Conservation (phyloP, 2,113 vertebrate species). For the Aphelocoma coerulescens region DNA sequence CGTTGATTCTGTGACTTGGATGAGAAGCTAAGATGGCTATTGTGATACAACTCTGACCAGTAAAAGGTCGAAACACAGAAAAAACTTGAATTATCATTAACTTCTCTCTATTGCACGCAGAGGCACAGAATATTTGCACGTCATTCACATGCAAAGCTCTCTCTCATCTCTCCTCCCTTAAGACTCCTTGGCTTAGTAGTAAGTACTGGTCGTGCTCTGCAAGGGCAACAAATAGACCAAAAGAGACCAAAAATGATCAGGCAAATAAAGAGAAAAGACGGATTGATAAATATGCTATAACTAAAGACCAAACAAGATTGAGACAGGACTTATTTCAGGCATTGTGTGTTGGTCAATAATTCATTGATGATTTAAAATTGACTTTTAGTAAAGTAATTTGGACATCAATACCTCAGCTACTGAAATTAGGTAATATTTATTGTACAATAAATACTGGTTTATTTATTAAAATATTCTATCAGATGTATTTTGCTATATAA, state of each 20-base stretch:
- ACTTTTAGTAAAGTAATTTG: neutral
- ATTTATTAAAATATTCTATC: neutral
- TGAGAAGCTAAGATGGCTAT: neutral
- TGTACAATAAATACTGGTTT: neutral
- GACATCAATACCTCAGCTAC: neutral
- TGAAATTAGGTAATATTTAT: neutral
- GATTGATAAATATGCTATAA: neutral
- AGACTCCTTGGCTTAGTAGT: neutral
- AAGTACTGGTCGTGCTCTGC: neutral
- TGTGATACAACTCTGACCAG: neutral
- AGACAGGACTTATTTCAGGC: neutral
- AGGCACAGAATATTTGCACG: neutral
- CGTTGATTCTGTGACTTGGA: neutral
- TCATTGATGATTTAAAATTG: neutral
- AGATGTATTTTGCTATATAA: neutral
- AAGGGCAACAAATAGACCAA: neutral
- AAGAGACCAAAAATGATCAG: neutral
- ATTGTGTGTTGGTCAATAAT: neutral
- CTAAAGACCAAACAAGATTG: neutral
- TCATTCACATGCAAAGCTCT: neutral
- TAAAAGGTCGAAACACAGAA: neutral
- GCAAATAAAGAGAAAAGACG: neutral
- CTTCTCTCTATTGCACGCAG: neutral
- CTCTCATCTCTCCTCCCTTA: neutral
- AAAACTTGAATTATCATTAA: neutral